A percentile compares a stretch with the other conserved stretches of the same genome.
Evolutionary conservation across 2,113 vertebrate species (phyloP).

Genomic region (Nothocercus julius): DNA sequence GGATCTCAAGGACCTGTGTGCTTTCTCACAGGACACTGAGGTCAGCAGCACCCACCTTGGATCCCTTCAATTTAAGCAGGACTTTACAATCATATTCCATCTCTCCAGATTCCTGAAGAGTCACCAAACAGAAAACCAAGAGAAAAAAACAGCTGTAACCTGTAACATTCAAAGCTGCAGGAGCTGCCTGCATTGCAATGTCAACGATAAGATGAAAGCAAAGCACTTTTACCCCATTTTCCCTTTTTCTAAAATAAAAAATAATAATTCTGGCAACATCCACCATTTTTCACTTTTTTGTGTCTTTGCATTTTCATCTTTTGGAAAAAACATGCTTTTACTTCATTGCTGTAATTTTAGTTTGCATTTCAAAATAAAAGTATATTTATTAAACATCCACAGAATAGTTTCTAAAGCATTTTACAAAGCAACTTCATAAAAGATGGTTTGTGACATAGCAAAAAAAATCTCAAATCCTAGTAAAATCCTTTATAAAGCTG

Average conservation of each 20-base stretch:
- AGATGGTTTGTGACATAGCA: not conserved
- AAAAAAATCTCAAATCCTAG: not conserved
- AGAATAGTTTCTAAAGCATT: not conserved
- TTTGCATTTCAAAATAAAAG: not conserved
- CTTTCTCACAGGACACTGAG: not conserved
- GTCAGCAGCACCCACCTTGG: not conserved
- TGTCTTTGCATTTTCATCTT: not conserved
- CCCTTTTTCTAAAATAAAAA: not conserved
- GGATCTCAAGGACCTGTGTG: not conserved
- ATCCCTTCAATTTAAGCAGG: not conserved
- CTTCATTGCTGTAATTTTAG: not conserved
- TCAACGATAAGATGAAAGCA: conserved; percentile 36
- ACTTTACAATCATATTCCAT: not conserved
- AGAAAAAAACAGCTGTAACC: conserved; percentile 48
- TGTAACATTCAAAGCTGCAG: conserved; percentile 37
- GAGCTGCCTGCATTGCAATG: conserved; percentile 44
- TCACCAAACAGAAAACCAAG: conserved; percentile 9
- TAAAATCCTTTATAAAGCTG: not conserved
- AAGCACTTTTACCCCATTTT: not conserved
- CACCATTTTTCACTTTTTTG: not conserved
- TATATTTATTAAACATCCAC: not conserved
- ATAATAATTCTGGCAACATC: not conserved
- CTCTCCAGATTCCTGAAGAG: not conserved
- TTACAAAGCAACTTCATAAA: not conserved
- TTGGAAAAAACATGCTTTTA: not conserved